Conservation (phyloP, 2,888 invertebrate species). For the Acrobeloides nanus region DNA sequence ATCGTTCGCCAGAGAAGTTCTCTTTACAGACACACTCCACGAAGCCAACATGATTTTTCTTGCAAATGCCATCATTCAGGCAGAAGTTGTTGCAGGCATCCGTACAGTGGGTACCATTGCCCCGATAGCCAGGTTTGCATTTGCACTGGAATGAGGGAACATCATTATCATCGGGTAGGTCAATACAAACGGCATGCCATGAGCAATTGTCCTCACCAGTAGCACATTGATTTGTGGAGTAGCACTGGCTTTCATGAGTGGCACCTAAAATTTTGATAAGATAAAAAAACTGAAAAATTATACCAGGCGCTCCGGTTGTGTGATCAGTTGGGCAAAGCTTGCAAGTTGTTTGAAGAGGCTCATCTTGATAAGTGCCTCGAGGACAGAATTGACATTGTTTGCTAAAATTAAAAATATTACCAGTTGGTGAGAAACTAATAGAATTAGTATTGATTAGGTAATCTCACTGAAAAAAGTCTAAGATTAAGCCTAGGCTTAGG, state of each 20-base stretch:
- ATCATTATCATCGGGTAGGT: slow-evolving; percentile 52
- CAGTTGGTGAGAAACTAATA: too few species aligned
- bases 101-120: slow-evolving; percentile 56
- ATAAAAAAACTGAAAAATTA: too few species aligned
- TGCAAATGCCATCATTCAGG: slow-evolving; percentile 52
- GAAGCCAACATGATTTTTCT: slow-evolving; percentile 49
- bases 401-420: slow-evolving; percentile 24
- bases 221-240: slow-evolving; percentile 52
- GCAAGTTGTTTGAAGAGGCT: slow-evolving; percentile 80
- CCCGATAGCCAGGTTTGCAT: slow-evolving; percentile 85
- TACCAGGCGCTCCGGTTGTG: slow-evolving; percentile 63
- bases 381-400: slow-evolving; percentile 85
- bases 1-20: slow-evolving; percentile 49
- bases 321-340: slow-evolving; percentile 82
- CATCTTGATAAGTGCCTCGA: slow-evolving; percentile 84
- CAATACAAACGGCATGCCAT: slow-evolving; percentile 52
- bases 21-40: slow-evolving; percentile 53
- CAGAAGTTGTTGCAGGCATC: slow-evolving; percentile 53
- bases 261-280: slow-evolving; percentile 30
- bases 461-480: too few species aligned
- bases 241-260: slow-evolving; percentile 50
- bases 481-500: too few species aligned
- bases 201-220: slow-evolving; percentile 53
- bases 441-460: too few species aligned
- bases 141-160: slow-evolving; percentile 66